phyloP scores from a whole-genome alignment of 2,888 invertebrate genomes.

The Drosophila nr. perissopoda region DNA sequence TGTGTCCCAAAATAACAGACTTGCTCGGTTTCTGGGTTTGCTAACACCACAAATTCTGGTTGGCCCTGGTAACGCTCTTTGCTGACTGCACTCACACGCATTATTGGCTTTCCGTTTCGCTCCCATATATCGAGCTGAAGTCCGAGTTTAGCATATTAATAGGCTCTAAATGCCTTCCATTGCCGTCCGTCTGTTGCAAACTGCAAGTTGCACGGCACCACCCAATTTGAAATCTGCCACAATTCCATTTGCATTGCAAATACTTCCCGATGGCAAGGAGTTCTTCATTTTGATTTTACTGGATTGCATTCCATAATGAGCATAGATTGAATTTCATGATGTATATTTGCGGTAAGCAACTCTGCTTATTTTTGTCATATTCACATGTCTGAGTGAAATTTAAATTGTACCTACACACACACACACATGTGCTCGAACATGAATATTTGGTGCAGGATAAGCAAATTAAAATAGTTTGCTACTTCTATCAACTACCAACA shows the following conservation, averaged over 20 bases:
- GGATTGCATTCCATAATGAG: conserved; percentile 12
- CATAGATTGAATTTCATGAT: not conserved
- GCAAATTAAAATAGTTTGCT: conserved; percentile 47
- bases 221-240: not conserved
- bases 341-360: not conserved
- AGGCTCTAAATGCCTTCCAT: conserved; percentile 48
- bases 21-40: conserved; percentile 8
- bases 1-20: conserved; percentile 28
- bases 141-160: conserved; percentile 74
- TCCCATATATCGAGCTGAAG: not conserved
- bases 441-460: conserved; percentile 5
- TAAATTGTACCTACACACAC: not conserved
- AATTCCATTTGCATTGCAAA: not conserved
- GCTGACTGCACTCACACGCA: conserved; percentile 43
- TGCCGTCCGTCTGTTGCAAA: conserved; percentile 36
- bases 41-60: not conserved
- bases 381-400: not conserved
- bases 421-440: not conserved
- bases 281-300: not conserved
- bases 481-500: conserved; percentile 30
- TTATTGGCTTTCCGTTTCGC: conserved; percentile 16
- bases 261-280: conserved; percentile 11
- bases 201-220: conserved; percentile 1
- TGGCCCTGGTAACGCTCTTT: conserved; percentile 29
- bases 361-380: not conserved